Conservation (phyloP, 2,797 vertebrate species). For the Tauraco hartlaubi region DNA sequence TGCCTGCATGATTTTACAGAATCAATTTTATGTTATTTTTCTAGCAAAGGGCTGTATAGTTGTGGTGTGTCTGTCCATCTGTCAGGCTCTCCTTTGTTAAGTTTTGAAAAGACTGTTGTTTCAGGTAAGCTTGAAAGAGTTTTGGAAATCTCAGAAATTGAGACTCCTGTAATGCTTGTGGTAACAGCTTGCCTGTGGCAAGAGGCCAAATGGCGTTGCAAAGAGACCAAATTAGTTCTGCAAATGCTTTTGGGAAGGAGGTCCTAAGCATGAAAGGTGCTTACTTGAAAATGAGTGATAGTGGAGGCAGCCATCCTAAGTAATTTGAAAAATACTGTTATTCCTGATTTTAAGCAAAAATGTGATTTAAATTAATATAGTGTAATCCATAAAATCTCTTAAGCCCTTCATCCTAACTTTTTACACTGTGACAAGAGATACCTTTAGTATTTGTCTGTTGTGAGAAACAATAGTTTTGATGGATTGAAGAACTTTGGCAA, state of each 20-base stretch:
- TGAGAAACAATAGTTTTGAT: not conserved
- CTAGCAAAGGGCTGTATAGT: not conserved
- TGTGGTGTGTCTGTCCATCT: not conserved
- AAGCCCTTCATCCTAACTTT: not conserved
- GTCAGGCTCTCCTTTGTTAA: not conserved
- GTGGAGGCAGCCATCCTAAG: not conserved
- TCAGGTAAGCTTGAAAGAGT: not conserved
- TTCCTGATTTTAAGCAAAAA: not conserved
- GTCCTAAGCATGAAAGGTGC: not conserved
- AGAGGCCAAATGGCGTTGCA: not conserved
- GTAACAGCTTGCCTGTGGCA: not conserved
- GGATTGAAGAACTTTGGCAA: not conserved
- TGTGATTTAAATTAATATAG: not conserved
- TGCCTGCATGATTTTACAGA: not conserved
- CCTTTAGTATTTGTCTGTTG: not conserved
- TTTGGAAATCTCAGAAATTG: not conserved
- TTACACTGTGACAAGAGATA: not conserved
- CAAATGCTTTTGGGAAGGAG: not conserved
- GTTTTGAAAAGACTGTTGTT: not conserved
- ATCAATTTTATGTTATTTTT: not conserved
- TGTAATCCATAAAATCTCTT: not conserved
- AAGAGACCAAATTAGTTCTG: not conserved
- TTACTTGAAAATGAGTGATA: not conserved
- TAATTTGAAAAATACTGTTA: not conserved
- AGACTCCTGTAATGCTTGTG: not conserved